Evolutionary conservation across 2,113 vertebrate genomes (phyloP).

Genomic region (Chloropsis hardwickii): DNA sequence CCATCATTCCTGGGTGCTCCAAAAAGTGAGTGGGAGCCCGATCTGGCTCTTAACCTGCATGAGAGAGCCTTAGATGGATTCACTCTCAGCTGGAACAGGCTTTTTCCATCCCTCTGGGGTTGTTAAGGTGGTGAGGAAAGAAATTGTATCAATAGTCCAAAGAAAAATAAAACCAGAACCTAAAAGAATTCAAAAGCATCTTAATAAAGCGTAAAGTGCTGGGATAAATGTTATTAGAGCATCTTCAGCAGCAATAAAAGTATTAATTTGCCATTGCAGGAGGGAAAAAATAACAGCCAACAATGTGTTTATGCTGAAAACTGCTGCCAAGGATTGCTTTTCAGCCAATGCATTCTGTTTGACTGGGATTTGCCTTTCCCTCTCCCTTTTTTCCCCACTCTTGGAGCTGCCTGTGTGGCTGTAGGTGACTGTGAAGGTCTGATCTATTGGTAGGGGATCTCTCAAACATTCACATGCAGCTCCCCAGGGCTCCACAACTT

Average conservation of each 20-base stretch:
- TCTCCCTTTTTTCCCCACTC: not conserved
- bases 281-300: not conserved
- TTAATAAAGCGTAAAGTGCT: conserved; percentile 3
- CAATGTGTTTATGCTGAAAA: not conserved
- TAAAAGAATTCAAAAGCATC: not conserved
- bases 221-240: conserved; percentile 61
- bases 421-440: not conserved
- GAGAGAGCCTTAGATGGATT: not conserved
- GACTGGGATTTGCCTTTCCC: not conserved
- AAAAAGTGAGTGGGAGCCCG: not conserved
- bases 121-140: not conserved
- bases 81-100: not conserved
- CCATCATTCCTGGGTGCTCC: not conserved
- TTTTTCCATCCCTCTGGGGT: not conserved
- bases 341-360: not conserved
- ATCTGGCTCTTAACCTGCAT: not conserved
- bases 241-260: conserved; percentile 42
- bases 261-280: conserved; percentile 48
- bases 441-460: not conserved
- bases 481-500: not conserved
- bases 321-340: not conserved
- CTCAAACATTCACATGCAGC: not conserved
- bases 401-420: not conserved
- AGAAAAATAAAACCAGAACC: not conserved
- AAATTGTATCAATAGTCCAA: not conserved